phyloP scores from a whole-genome alignment of 2,113 vertebrate genomes.

The Petaurus breviceps region DNA sequence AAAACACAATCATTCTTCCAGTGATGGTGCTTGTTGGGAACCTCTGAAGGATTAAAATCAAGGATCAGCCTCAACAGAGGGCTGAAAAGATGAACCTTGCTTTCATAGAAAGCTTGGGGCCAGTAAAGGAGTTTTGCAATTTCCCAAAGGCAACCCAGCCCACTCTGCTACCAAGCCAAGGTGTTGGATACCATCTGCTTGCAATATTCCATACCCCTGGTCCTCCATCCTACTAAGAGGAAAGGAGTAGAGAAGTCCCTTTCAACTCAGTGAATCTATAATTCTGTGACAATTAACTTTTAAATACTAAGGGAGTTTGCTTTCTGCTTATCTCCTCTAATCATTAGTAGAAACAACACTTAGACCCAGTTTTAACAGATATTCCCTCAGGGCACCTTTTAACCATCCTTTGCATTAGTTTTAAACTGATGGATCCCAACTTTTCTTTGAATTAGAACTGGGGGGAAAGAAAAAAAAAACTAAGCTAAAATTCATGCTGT shows the following conservation, averaged over 20 bases:
- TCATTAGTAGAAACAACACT: neutral
- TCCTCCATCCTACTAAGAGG: neutral
- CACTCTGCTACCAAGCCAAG: neutral
- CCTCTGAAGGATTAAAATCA: neutral
- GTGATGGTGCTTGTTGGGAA: neutral
- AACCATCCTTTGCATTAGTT: neutral
- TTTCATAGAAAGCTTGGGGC: neutral
- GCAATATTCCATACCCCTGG: neutral
- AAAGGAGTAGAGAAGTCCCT: neutral
- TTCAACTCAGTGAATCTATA: neutral
- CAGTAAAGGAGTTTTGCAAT: neutral
- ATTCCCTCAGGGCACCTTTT: neutral
- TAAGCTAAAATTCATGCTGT: neutral
- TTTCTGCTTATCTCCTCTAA: neutral
- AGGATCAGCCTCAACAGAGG: neutral
- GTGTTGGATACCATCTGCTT: neutral
- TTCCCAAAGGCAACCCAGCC: neutral
- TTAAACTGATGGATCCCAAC: slow-evolving; percentile 12
- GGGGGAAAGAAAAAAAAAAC: neutral
- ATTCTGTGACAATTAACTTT: neutral
- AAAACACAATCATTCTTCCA: neutral
- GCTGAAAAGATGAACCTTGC: neutral
- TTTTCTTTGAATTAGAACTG: neutral
- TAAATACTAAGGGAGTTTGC: neutral
- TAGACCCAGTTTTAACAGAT: neutral